phyloP scores from a whole-genome alignment of 1,140 invertebrate species.

The Apis mellifera region DNA sequence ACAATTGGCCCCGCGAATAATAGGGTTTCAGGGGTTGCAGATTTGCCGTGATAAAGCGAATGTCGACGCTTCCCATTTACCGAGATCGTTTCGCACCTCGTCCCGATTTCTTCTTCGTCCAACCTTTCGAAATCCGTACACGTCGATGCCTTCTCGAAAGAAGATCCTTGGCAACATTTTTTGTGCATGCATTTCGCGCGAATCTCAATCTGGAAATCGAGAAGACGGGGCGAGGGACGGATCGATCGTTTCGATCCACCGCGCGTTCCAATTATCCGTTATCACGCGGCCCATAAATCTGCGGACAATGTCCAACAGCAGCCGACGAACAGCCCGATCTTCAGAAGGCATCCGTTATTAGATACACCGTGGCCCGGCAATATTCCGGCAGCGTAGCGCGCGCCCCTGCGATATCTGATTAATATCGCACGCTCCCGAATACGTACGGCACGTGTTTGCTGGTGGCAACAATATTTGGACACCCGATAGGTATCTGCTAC shows the following conservation, averaged over 20 bases:
- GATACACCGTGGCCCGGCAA: slow-evolving; percentile 9
- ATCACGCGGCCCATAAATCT: slow-evolving; percentile 27
- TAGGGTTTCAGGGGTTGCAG: slow-evolving; percentile 20
- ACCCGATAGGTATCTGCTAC: slow-evolving; percentile 45
- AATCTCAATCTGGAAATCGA: too few species aligned
- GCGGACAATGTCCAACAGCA: slow-evolving; percentile 27
- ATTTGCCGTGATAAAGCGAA: slow-evolving; percentile 24
- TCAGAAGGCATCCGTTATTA: slow-evolving; percentile 50
- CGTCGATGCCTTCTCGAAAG: too few species aligned
- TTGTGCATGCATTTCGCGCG: too few species aligned
- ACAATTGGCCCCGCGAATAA: slow-evolving; percentile 34
- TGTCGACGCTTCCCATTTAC: slow-evolving; percentile 26
- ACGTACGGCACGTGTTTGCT: slow-evolving; percentile 42
- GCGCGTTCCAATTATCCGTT: slow-evolving; percentile 46
- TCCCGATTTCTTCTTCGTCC: too few species aligned
- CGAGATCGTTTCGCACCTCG: too few species aligned
- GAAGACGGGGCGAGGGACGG: background rate
- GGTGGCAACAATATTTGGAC: slow-evolving; percentile 52
- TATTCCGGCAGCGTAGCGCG: slow-evolving; percentile 31
- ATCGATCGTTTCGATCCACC: slow-evolving; percentile 17
- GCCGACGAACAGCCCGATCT: slow-evolving; percentile 37
- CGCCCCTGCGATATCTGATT: slow-evolving; percentile 44
- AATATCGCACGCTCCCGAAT: slow-evolving; percentile 32
- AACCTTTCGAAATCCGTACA: too few species aligned
- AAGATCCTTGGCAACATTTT: too few species aligned